Percentiles rank a stretch among this genome's conserved stretches.
Evolutionary conservation across 2,797 vertebrate species (phyloP).

Genomic region (Parauchenoglanis punctatus): DNA sequence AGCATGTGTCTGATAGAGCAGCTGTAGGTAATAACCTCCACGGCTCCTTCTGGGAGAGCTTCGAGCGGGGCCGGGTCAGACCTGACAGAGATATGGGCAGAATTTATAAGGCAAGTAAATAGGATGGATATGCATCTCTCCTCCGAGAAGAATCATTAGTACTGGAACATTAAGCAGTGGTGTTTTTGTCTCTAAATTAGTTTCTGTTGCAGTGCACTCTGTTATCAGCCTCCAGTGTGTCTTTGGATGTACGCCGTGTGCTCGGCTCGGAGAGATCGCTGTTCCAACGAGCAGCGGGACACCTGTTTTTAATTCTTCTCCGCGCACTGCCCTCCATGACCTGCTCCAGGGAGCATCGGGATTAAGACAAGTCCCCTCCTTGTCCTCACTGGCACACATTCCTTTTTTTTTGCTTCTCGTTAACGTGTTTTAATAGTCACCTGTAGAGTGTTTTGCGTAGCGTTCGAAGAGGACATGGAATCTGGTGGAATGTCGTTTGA

Average conservation of each 20-base stretch:
- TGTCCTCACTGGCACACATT: constrained; percentile 41
- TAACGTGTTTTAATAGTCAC: constrained; percentile 46
- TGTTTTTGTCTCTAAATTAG: constrained; percentile 56
- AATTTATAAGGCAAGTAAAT: constrained; percentile 44
- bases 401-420: constrained; percentile 43
- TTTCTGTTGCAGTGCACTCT: constrained; percentile 47
- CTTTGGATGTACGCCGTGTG: constrained; percentile 26
- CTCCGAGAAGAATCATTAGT: constrained; percentile 54
- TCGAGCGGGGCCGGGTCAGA: constrained; percentile 12
- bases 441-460: constrained; percentile 23
- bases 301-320: constrained; percentile 56
- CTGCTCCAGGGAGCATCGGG: constrained; percentile 45
- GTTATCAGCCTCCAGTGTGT: constrained; percentile 46
- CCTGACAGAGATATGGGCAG: constrained; percentile 41
- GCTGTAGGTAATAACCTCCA: constrained; percentile 43
- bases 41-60: constrained; percentile 27
- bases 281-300: constrained; percentile 19
- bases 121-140: constrained; percentile 44
- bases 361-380: constrained; percentile 51
- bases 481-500: background rate
- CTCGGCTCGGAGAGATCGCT: constrained; percentile 6
- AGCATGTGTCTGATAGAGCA: constrained; percentile 29
- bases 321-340: constrained; percentile 39
- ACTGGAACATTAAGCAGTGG: constrained; percentile 54
- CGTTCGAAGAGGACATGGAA: background rate